Evolutionary conservation across 2,113 vertebrate genomes (phyloP), one percentile per base, ranked within the genome.

Genomic region (Tragulus kanchil): DNA sequence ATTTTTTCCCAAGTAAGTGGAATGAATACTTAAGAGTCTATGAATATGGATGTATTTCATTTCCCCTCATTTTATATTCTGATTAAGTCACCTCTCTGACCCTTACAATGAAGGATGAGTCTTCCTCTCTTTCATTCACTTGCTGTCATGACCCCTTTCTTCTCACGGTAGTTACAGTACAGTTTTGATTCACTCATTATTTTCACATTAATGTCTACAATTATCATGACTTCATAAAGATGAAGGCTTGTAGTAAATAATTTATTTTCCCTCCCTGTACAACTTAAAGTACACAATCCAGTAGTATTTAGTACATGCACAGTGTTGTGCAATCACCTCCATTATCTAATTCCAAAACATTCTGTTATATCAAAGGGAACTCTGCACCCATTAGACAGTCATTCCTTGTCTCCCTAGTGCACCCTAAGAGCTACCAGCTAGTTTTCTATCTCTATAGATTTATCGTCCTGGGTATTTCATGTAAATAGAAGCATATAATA

Each of bases 1-100:
- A 75, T 99, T 99, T 99, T 99, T 99, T 92, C 99, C 99, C 93
- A 98, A 98, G 99, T 99, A 98, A 99, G 93, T 62, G 31, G 10
- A 52, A 23, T 52, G 62, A 77, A 50, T 67, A 50, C 65, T 83
- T 42, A 50, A 17, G 12, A 36, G n/a, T 62, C 65, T 62, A 3
- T 31, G 16, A 71, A 19, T 83, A 75, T 86, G 67, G 77, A 92
- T 84, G 28, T 52, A 42, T 17, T 36, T 88, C 45, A 78, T 69
- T 9, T 1, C 21, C 21, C 42, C 8, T 62, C 54, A 45, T 25
- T 54, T 86, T 59, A 36, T 25, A 69, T 86, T 71, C 50, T 42
- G 73, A 67, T 69, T 52, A 67, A 82, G 48, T 31, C 9, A n/a
- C 1, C 28, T 16, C 50, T 92, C 45, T 50, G 71, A 87, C 62